Evolutionary conservation across 2,113 vertebrate genomes (phyloP).

Genomic region (Lepus europaeus): DNA sequence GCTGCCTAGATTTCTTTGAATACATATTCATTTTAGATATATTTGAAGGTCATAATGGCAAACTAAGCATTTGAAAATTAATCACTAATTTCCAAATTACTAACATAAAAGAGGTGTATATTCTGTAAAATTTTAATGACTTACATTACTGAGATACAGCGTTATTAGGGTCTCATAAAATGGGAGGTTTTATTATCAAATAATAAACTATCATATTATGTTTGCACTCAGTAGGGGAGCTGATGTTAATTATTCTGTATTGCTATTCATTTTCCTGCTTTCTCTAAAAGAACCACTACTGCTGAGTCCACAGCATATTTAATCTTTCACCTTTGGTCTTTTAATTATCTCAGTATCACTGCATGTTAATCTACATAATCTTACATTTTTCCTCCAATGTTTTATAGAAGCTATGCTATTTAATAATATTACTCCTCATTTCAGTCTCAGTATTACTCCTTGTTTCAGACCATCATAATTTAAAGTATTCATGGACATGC

Average conservation of each 20-base stretch:
- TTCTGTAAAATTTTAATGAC: neutral
- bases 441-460: neutral
- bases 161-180: neutral
- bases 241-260: neutral
- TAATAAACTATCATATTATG: neutral
- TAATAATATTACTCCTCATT: neutral
- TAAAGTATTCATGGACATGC: constrained; percentile 31
- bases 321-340: neutral
- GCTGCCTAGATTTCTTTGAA: neutral
- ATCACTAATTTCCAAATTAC: neutral
- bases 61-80: constrained; percentile 44
- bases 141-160: neutral
- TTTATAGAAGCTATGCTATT: neutral
- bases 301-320: neutral
- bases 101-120: constrained; percentile 22
- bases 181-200: neutral
- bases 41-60: neutral
- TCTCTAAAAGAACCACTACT: neutral
- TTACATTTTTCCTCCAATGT: neutral
- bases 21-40: neutral
- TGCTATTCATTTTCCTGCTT: neutral
- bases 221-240: neutral
- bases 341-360: constrained; percentile 27
- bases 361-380: neutral
- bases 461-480: constrained; percentile 47